Evolutionary conservation across 1,140 invertebrate genomes (phyloP).

Genomic region (Plutomurus gul): DNA sequence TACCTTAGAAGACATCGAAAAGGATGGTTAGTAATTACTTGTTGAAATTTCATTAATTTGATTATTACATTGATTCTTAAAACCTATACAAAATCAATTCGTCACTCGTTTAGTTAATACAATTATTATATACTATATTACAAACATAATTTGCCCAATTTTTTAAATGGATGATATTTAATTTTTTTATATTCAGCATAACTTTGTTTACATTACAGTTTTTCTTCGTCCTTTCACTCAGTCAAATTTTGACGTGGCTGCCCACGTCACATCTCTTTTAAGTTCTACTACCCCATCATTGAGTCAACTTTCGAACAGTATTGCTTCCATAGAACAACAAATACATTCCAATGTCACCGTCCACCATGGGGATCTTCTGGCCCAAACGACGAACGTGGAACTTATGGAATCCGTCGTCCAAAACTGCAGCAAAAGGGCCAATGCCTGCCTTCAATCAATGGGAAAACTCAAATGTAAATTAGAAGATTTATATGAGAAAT

Average conservation of each 20-base stretch:
- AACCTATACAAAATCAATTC: too few relatives aligned
- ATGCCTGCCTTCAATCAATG: slow-evolving; percentile 31
- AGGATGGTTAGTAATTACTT: slow-evolving; percentile 36
- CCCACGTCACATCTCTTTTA: slow-evolving; percentile 40
- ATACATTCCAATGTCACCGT: slow-evolving; percentile 43
- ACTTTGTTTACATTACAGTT: neutral
- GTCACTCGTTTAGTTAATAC: neutral
- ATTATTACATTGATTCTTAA: too few relatives aligned
- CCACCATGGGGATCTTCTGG: slow-evolving; percentile 51
- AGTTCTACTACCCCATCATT: slow-evolving; percentile 33
- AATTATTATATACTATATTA: neutral
- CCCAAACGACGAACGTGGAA: slow-evolving; percentile 52
- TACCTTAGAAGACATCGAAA: slow-evolving; percentile 36
- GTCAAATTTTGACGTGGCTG: slow-evolving; percentile 29
- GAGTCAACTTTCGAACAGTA: slow-evolving; percentile 32
- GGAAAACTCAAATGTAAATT: slow-evolving; percentile 34
- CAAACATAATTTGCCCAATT: neutral
- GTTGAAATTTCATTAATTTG: too few relatives aligned
- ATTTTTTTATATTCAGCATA: neutral
- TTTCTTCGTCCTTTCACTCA: slow-evolving; percentile 17
- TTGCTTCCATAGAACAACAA: slow-evolving; percentile 43
- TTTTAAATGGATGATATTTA: neutral
- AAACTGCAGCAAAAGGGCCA: slow-evolving; percentile 40
- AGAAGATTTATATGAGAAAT: slow-evolving; percentile 40
- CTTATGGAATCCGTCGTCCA: slow-evolving; percentile 51